phyloP scores from a whole-genome alignment of 2,888 invertebrate genomes.

The Bombylius major region DNA sequence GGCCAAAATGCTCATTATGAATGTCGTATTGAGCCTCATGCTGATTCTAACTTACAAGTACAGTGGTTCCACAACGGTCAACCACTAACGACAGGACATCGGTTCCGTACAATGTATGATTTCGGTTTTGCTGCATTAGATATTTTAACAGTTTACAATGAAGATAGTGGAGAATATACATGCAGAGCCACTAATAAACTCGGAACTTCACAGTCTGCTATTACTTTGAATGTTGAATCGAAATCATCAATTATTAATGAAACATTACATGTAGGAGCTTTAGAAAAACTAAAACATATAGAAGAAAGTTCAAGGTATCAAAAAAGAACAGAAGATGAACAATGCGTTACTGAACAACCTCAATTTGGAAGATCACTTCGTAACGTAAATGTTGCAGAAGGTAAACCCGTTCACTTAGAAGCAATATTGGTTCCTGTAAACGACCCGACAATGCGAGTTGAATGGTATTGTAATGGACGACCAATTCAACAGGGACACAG shows the following conservation, averaged over 20 bases:
- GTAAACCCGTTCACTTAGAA: constrained; percentile 79
- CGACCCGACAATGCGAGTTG: constrained; percentile 96
- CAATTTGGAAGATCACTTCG: constrained; percentile 81
- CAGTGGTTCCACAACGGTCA: constrained; percentile 92
- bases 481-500: constrained; percentile 89
- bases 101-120: constrained; percentile 87
- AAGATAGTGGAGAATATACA: constrained; percentile 88
- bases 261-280: constrained; percentile 83
- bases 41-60: constrained; percentile 75
- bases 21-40: constrained; percentile 85
- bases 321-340: constrained; percentile 58
- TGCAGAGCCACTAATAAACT: constrained; percentile 76
- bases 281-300: constrained; percentile 84
- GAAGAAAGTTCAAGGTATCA: constrained; percentile 72
- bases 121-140: constrained; percentile 96
- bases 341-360: constrained; percentile 68
- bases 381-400: constrained; percentile 75
- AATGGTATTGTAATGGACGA: constrained; percentile 94
- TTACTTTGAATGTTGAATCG: constrained; percentile 68
- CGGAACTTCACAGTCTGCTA: constrained; percentile 71
- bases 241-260: constrained; percentile 76
- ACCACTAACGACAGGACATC: constrained; percentile 74
- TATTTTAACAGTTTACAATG: constrained; percentile 82
- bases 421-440: constrained; percentile 93
- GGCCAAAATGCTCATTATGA: constrained; percentile 87